Base-by-base conservation (phyloP, 2,888 invertebrate species). In the Drosophila vallismaia region DNA sequence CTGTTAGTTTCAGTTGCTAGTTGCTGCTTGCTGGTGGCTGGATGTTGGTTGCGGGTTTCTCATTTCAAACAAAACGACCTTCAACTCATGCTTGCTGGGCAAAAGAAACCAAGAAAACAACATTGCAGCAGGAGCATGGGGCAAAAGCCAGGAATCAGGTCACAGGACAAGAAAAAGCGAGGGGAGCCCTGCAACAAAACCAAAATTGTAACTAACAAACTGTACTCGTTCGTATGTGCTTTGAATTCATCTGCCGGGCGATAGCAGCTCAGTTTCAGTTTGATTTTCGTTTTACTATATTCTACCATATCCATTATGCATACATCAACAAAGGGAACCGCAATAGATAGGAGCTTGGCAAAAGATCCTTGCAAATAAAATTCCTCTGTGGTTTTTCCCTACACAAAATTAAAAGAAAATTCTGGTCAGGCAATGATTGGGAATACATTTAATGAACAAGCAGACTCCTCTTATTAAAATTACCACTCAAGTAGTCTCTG, bases 61-160 rank as follows among this genome's bases (percentile, higher is more conserved):
- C 60, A 40, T 62, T 62, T 45, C 77, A 75, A 75, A 67, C 72
- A 76, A 71, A 71, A 76, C 83, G 83, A 84, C 83, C 83, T 84
- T 84, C 83, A 88, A 70, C 64, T 71, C 58, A 31, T 45, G 72
- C 72, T 42, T 33, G 72, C 72, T 71, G n/a, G 63, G 72, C 60
- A 70, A 82, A 86, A 82, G 64, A 62, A 70, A 50, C 46, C 33
- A 42, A 51, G 31, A 44, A 42, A 42, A 51, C 42, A 44, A 42
- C 33, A 44, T 42, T 14, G 51, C 42, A 19, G 51, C 42, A 19
- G 53, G 44, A 54, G 44, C 60, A n/a, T 60, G 60, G 60, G 60
- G 62, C 48, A 7, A 48, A 51, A 53, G 28, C 69, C 62, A 71
- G 63, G 69, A 70, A 71, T 71, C 69, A 70, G 69, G 69, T 70